Percentiles rank a stretch among this genome's conserved stretches.
Conservation (phyloP, 1,140 invertebrate genomes). For the Wiebesia pumilae region DNA sequence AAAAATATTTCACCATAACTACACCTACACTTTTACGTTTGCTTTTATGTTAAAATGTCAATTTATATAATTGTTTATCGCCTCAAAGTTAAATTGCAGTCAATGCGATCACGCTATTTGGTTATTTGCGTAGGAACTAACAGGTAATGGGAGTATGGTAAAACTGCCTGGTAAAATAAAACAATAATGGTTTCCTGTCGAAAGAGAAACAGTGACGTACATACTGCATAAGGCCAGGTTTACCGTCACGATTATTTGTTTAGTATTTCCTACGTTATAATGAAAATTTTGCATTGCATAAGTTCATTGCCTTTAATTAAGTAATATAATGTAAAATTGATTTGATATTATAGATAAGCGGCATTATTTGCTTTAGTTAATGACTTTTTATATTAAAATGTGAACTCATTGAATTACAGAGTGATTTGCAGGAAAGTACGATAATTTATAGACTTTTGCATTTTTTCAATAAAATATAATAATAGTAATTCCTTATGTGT, state of each 20-base stretch:
- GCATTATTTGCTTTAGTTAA: background rate
- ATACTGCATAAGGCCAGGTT: slow-evolving; percentile 15
- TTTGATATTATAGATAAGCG: background rate
- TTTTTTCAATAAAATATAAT: too few species aligned
- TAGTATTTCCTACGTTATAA: background rate
- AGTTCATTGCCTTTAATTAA: background rate
- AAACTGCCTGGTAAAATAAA: slow-evolving; percentile 4
- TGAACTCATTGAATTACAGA: too few species aligned
- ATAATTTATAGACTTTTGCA: too few species aligned
- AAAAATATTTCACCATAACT: slow-evolving; percentile 13
- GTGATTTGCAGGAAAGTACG: too few species aligned
- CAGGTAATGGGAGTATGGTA: background rate
- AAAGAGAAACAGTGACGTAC: background rate
- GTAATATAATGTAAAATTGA: background rate
- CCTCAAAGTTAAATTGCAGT: slow-evolving; percentile 7
- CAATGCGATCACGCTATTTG: background rate
- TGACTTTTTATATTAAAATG: background rate
- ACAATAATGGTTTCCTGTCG: slow-evolving; percentile 40
- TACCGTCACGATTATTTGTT: background rate
- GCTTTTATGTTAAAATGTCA: background rate
- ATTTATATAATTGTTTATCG: slow-evolving; percentile 44
- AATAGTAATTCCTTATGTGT: too few species aligned
- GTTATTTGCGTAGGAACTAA: slow-evolving; percentile 42
- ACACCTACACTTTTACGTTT: slow-evolving; percentile 6
- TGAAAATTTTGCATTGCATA: background rate